These are phyloP conservation scores for Habroteleia sp. DNA, from an alignment of 2,888 invertebrate genomes.

Conservation along the genomic window DNA sequence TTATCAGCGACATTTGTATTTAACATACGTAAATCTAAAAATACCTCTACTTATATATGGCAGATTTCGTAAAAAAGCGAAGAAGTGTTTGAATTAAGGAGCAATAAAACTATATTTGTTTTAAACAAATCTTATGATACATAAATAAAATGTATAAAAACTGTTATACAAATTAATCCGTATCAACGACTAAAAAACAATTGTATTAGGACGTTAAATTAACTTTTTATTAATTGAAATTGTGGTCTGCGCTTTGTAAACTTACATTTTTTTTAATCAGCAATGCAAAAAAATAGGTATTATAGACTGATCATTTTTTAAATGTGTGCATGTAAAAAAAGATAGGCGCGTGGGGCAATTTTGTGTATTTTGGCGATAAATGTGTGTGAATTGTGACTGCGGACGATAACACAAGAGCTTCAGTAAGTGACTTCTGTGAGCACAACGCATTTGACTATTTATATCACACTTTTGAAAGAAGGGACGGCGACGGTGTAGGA, in stretches of 20 bases:
- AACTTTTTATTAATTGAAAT: slow-evolving; percentile 10
- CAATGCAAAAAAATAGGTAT: background rate
- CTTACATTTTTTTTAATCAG: slow-evolving; percentile 6
- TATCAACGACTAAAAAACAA: slow-evolving; percentile 2
- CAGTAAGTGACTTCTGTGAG: slow-evolving; percentile 15
- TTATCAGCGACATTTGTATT: too few species aligned
- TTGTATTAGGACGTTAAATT: slow-evolving; percentile 7
- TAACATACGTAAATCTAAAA: too few species aligned
- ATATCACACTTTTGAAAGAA: slow-evolving; percentile 34
- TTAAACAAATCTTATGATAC: too few species aligned
- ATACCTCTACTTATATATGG: too few species aligned
- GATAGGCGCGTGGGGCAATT: too few species aligned
- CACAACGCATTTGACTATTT: slow-evolving; percentile 47
- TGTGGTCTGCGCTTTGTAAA: slow-evolving; percentile 22
- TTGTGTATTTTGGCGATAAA: slow-evolving; percentile 2
- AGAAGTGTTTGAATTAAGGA: too few species aligned
- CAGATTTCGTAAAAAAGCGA: too few species aligned
- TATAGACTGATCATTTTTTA: slow-evolving; percentile 14
- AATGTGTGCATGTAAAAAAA: slow-evolving; percentile 4
- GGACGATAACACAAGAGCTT: slow-evolving; percentile 18
- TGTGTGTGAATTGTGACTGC: slow-evolving; percentile 16
- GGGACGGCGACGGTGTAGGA: background rate
- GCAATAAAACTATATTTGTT: too few species aligned
- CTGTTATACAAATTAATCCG: background rate
- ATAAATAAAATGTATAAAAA: too few species aligned